Percentiles rank a stretch among this genome's conserved stretches.
phyloP scores from a whole-genome alignment of 2,888 invertebrate genomes.

The Limnephilus marmoratus region DNA sequence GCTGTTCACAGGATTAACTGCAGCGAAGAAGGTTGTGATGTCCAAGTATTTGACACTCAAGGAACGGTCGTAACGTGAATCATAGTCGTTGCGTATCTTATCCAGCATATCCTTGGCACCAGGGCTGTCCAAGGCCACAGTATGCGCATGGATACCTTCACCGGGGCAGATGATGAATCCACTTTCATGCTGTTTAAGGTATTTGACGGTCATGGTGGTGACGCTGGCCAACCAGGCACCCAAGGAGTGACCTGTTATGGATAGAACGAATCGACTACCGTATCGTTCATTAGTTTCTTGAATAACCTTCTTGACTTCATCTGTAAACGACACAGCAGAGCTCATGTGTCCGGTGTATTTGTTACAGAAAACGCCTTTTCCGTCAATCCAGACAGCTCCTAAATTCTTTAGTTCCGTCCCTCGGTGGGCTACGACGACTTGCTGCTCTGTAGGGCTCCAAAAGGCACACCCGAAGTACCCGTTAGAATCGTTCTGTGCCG shows the following conservation, averaged over 20 bases:
- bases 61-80: neutral
- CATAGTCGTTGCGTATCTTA: neutral
- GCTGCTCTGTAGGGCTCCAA: neutral
- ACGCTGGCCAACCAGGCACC: neutral
- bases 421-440: neutral
- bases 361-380: neutral
- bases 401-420: neutral
- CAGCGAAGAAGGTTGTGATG: neutral
- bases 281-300: neutral
- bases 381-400: neutral
- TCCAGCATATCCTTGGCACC: neutral
- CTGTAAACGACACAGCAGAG: neutral
- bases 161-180: neutral
- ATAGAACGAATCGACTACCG: neutral
- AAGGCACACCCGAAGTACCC: neutral
- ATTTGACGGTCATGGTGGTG: neutral
- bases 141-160: neutral
- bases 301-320: neutral
- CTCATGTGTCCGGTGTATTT: neutral
- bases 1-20: too few species aligned
- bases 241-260: slow-evolving; percentile 7
- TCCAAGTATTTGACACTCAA: neutral
- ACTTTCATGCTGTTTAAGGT: neutral
- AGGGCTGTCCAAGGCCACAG: neutral
- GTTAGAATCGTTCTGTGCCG: neutral